These are phyloP conservation scores for Istiophorus platypterus DNA, from an alignment of 2,113 vertebrate species.

Conservation along the genomic window DNA sequence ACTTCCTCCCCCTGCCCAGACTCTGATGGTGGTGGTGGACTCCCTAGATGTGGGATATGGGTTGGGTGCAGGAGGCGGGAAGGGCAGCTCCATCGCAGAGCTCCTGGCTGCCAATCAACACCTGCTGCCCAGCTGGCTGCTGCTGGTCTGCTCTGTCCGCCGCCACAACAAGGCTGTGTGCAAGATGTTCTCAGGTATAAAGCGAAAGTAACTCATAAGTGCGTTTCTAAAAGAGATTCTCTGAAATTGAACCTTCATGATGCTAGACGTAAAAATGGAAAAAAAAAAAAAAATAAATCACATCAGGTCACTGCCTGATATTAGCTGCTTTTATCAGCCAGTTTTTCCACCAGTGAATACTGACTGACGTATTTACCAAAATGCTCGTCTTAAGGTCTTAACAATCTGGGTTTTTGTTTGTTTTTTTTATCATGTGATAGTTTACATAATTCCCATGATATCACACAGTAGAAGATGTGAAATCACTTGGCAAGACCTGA, in stretches of 20 bases:
- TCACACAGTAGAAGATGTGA: too few relatives aligned
- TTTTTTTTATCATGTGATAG: neutral
- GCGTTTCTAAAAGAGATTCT: neutral
- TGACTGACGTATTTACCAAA: too few relatives aligned
- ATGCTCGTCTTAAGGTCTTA: too few relatives aligned
- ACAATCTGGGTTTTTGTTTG: too few relatives aligned
- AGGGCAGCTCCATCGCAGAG: constrained; percentile 79
- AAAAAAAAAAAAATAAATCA: neutral
- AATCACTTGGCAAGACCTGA: neutral
- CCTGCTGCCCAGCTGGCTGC: constrained; percentile 86
- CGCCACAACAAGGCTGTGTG: constrained; percentile 83
- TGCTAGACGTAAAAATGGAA: neutral
- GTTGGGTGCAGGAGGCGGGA: constrained; percentile 33
- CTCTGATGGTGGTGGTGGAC: constrained; percentile 85
- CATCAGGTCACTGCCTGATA: neutral
- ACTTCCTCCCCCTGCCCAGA: constrained; percentile 82
- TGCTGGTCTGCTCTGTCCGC: constrained; percentile 85
- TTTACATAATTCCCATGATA: too few relatives aligned
- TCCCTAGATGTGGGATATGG: constrained; percentile 79
- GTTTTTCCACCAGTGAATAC: too few relatives aligned
- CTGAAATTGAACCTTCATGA: neutral
- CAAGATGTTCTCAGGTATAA: constrained; percentile 87
- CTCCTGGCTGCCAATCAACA: constrained; percentile 83
- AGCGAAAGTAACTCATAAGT: neutral
- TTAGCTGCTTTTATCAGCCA: too few relatives aligned